phyloP scores from a whole-genome alignment of 1,140 invertebrate species.

The Megalonaias nervosa region DNA sequence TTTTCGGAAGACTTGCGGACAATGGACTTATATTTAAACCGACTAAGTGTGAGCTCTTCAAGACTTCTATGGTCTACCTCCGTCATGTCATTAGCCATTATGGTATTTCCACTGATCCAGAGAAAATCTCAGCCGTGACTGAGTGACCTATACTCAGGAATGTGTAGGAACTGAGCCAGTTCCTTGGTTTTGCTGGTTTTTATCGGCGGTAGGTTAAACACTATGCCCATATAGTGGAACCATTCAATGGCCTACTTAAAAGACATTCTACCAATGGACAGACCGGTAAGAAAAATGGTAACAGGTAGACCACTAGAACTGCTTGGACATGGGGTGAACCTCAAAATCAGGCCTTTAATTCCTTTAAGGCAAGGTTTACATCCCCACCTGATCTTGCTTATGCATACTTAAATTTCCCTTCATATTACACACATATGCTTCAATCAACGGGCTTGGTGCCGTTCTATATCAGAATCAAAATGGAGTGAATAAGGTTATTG shows the following conservation, averaged over 20 bases:
- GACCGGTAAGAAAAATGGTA: constrained; percentile 1
- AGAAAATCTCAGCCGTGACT: too few relatives aligned
- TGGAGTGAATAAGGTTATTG: constrained; percentile 19
- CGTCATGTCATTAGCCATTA: constrained; percentile 36
- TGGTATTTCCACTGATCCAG: constrained; percentile 23
- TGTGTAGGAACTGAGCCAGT: constrained; percentile 48
- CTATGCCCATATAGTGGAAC: constrained; percentile 48
- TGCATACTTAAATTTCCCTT: constrained; percentile 36
- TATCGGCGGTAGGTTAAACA: constrained; percentile 66
- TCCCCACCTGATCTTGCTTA: constrained; percentile 39
- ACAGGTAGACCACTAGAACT: constrained; percentile 22
- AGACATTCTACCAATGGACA: constrained; percentile 6
- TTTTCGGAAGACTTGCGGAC: too few relatives aligned
- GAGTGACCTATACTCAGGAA: constrained; percentile 42
- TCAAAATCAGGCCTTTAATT: constrained; percentile 26
- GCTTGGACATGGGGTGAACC: constrained; percentile 23
- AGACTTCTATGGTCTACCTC: constrained; percentile 1
- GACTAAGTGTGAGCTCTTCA: too few relatives aligned
- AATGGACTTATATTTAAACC: too few relatives aligned
- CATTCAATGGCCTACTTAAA: constrained; percentile 39
- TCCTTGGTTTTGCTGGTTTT: constrained; percentile 51
- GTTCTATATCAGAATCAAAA: constrained; percentile 48
- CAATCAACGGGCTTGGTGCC: constrained; percentile 45
- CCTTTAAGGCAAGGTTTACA: not conserved
- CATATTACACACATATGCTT: constrained; percentile 48